Base-by-base conservation (phyloP, 2,888 invertebrate species). In the Lasioglossum lativentre region DNA sequence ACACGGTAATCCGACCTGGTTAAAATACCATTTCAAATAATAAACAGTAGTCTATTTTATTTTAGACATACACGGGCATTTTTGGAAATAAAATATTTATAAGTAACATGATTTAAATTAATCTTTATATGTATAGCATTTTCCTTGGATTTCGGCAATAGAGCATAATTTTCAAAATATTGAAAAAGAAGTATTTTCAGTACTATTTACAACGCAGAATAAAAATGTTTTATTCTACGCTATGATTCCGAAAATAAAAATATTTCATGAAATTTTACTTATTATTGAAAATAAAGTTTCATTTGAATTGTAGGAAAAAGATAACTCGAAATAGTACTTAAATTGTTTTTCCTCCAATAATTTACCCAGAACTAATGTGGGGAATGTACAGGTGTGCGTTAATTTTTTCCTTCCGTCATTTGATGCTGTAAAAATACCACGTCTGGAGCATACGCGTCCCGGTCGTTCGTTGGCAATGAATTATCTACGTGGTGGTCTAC, bases 401-500 rank as follows among this genome's bases (percentile, higher is more conserved):
- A 82, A 89, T 88, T 90, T 84, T 82, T 75, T 63, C 63, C 72
- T 63, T 47, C 10, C 59, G 74, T 38, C 47, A 72, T 86, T 81
- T 75, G 78, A 68, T 42, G 74, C 42, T 38, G 77, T 76, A 85
- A 87, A 86, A 90, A 88, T 82, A 85, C 75, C 86, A 52, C 19
- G 85, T 75, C 80, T 85, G 82, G 83, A 73, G 52, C 42, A 72
- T 42, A 45, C 16, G 34, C n/a, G 42, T 38, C 45, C 84, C 70
- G 72, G 85, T 79, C 78, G 83, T 85, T 81, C 75, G 80, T 14
- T 86, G 86, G 78, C 86, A 79, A 91, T 90, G 92, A 92, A 92
- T 92, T 91, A 91, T 92, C 91, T 91, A 83, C 89, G 81, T 86
- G 91, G 92, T 92, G 92, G 90, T 91, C 90, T 88, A 86, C 89